Evolutionary conservation across 2,113 vertebrate genomes (phyloP).

Genomic region (Taxidea taxus): DNA sequence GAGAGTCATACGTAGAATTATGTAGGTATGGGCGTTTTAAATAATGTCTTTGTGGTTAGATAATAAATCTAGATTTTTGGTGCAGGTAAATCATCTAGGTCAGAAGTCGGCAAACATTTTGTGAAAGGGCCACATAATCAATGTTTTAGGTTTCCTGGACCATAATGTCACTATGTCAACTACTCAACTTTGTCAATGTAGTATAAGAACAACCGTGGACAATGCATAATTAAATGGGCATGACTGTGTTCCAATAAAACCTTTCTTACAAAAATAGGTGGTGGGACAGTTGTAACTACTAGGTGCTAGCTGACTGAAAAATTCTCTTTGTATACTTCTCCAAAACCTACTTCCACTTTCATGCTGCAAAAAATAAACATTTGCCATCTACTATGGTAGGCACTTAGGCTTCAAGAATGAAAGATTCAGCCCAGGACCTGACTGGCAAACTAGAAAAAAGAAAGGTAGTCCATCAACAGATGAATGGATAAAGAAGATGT

Average conservation of each 20-base stretch:
- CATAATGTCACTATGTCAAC: neutral
- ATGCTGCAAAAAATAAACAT: neutral
- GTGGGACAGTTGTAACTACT: neutral
- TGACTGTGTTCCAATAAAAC: neutral
- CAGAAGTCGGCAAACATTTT: neutral
- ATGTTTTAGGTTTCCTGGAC: neutral
- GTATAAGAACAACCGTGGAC: neutral
- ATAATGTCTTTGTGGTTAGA: neutral
- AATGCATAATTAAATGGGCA: neutral
- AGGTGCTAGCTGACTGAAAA: neutral
- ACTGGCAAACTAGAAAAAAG: neutral
- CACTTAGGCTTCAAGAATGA: neutral
- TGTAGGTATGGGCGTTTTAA: neutral
- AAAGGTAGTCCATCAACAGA: no score
- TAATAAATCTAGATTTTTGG: neutral
- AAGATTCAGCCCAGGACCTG: neutral
- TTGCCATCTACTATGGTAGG: neutral
- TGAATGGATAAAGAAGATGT: no score
- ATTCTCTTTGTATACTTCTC: neutral
- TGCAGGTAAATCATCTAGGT: neutral
- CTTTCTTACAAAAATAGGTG: neutral
- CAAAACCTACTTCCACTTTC: neutral
- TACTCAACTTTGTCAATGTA: neutral
- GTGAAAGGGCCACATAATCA: neutral
- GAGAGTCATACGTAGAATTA: neutral